Evolutionary conservation across 1,140 invertebrate genomes (phyloP), one percentile per base, ranked within the genome.

Genomic region (Drosophila takahashii): DNA sequence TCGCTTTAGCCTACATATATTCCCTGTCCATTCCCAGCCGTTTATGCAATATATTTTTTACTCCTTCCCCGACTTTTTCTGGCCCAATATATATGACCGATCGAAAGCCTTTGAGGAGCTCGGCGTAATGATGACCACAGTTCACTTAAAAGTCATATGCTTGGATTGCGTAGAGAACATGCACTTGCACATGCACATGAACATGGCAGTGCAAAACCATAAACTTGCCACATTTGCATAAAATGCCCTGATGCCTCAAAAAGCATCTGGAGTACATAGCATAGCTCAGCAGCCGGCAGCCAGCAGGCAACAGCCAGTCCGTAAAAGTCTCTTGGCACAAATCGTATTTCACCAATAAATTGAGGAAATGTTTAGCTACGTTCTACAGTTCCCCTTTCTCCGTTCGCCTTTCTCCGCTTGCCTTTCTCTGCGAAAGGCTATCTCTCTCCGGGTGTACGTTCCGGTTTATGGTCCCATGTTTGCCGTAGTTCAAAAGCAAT

Each of bases 221-320:
- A 87, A 89, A 87, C 71, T 86, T 87, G 83, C 84, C 65, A 76
- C 75, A 86, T 86, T 86, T 86, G 79, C 83, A 86, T 86, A 86
- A 86, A 83, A 87, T 85, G 70, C 70, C 77, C 74, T 77, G 78
- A 74, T 84, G 81, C 81, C 77, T 80, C 72, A 84, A 77, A 77
- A 73, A 59, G 65, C 80, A 75, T 54, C 54, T 56, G 54, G 42
- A 77, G 56, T 36, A 39, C 29, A 50, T 29, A 18, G 50, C 75
- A 41, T 27, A 72, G 54, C 51, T 81, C 50, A 64, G 59, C 70
- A 75, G 60, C 22, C 22, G 22, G 22, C 22, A 22, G 22, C 22
- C 22, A 22, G 22, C 22, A 22, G 22, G 22, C 50, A 64, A 52
- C 70, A 75, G 60, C 45, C 52, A 27, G 58, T 64, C 45, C 37